Evolutionary conservation across 1,140 invertebrate genomes (phyloP), one percentile per base, ranked within the genome.

Genomic region (Drosophila lacteicornis): DNA sequence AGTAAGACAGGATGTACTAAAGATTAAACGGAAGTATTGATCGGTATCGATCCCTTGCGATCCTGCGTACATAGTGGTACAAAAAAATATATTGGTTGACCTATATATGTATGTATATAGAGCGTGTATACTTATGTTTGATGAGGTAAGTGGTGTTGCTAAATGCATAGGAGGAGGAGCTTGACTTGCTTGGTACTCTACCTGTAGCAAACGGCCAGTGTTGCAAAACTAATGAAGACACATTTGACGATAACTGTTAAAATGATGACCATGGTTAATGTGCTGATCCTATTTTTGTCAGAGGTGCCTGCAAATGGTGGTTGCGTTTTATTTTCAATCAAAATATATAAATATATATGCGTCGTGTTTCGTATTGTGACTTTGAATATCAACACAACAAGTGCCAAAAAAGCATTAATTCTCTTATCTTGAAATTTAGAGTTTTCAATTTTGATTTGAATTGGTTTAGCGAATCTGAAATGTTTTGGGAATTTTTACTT

Each of bases 201-300:
- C 97, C 98, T 98, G 97, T 98, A 98, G 95, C 97, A 98, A 95
- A 97, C 96, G 93, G 97, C 97, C 95, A 97, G 95, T 94, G 97
- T 95, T 93, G 97, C 97, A 96, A 98, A 98, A 95, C 96, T 96
- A 95, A 98, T 96, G 96, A 98, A 98, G 95, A 98, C 97, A 93
- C 95, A 95, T 92, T 97, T 98, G 93, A 98, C 97, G 93, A 98
- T 97, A 93, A 96, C 95, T 92, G 97, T 96, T 94, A 98, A 95
- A 94, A 98, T 97, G 94, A 98, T 95, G 93, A 98, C 97, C 96
- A 98, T 96, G 93, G 95, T 95, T 93, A 97, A 95, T 86, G 97
- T 97, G 94, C 96, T 97, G 94, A 98, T 95, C 94, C 96, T 96
- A 94, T 95, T 95, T 92, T 95, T 94, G 93, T 94, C 94, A 92